Evolutionary conservation across 2,888 invertebrate genomes (phyloP).

Genomic region (Crepidodera aurea): DNA sequence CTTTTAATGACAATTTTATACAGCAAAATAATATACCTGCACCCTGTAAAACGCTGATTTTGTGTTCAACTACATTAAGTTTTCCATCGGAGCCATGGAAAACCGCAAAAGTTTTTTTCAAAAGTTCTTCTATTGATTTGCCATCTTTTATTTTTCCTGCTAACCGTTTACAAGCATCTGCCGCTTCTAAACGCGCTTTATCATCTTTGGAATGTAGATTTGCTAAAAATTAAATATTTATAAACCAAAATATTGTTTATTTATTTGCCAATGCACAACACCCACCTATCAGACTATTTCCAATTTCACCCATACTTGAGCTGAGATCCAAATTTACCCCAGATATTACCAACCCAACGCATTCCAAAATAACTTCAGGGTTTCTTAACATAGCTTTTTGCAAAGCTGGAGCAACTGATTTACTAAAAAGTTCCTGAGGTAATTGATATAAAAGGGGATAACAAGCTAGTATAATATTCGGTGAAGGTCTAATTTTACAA

Average conservation of each 20-base stretch:
- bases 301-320: constrained; percentile 78
- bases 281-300: constrained; percentile 80
- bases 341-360: constrained; percentile 77
- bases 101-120: constrained; percentile 78
- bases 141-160: constrained; percentile 75
- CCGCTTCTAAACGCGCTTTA: constrained; percentile 75
- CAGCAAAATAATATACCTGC: constrained; percentile 65
- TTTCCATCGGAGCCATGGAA: constrained; percentile 92
- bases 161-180: constrained; percentile 74
- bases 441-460: constrained; percentile 71
- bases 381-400: constrained; percentile 92
- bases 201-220: constrained; percentile 89
- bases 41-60: constrained; percentile 87
- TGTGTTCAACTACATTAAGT: constrained; percentile 86
- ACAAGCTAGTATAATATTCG: constrained; percentile 73
- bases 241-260: constrained; percentile 7
- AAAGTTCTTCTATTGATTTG: constrained; percentile 71
- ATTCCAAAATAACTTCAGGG: constrained; percentile 89
- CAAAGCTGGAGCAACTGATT: constrained; percentile 79
- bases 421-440: constrained; percentile 74
- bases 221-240: constrained; percentile 61
- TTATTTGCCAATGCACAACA: background rate
- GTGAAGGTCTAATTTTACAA: constrained; percentile 78
- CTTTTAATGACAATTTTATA: background rate
- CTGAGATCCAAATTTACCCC: constrained; percentile 80